Base-by-base conservation (phyloP, 2,797 vertebrate species). In the Oreochromis grahami region DNA sequence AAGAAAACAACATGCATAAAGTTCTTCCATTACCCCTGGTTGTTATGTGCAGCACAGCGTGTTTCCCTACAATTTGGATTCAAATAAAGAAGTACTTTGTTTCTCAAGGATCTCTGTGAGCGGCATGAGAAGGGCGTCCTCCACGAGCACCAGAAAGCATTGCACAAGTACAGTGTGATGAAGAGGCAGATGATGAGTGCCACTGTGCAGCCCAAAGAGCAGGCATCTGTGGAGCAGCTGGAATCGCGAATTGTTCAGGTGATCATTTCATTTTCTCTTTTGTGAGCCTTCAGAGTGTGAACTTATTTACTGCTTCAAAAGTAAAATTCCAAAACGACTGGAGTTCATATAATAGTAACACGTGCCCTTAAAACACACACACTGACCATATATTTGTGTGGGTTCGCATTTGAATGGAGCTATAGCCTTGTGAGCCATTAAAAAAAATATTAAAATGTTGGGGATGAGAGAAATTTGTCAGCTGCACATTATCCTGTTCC, bases 201-300 rank as follows among this genome's bases (percentile, higher is more conserved):
- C 17, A 94, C 97, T 0, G 97, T 96, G 48, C 98, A 99, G 93
- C 96, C 97, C 84, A 98, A 97, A 52, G 98, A 99, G 89, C 97
- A 97, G 0, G 96, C 96, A 12, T 96, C 97, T 0, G 97, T 98
- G 92, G 98, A 99, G 92, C 98, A 98, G 87, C 95, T 99, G 86
- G 98, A 99, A 88, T 99, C 98, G 1, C 97, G 98, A 14, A 99
- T 99, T 5, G 94, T 99, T 83, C 98, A 99, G 98, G 98, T 98
- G 80, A 51, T 58, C 72, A 76, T 83, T 76, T 84, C 77, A 63
- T 12, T 6, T 6, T 19, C 3, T 10, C 15, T 78, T 12, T 32
- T 11, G 24, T 45, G 8, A 24, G 43, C n/a, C 5, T 4, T 12
- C n/a, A 48, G 13, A 77, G 8, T 34, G 80, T 43, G 19, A 43